Evolutionary conservation across 2,797 vertebrate genomes (phyloP).

Genomic region (Thalassophryne amazonica): DNA sequence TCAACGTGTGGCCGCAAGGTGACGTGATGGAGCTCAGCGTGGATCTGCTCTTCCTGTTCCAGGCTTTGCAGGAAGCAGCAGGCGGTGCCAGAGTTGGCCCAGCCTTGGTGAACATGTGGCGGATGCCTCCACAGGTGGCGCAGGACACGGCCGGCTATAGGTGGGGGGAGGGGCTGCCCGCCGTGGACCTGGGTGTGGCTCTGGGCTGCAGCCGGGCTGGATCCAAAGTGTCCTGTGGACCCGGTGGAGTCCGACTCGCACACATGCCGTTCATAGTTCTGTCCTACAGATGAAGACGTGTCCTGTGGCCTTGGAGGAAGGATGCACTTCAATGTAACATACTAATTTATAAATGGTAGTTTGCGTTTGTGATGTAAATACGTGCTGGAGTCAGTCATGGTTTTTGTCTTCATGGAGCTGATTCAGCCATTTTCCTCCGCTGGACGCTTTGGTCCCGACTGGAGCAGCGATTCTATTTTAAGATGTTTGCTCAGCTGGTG

Average conservation of each 20-base stretch:
- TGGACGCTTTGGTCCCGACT: background rate
- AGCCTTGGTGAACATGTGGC: slow-evolving; percentile 55
- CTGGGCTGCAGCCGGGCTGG: slow-evolving; percentile 69
- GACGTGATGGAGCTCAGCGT: slow-evolving; percentile 68
- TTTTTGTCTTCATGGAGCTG: no score
- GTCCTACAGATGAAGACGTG: slow-evolving; percentile 62
- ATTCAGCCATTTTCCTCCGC: slow-evolving; percentile 42
- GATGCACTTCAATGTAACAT: slow-evolving; percentile 75
- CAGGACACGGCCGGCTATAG: slow-evolving; percentile 36
- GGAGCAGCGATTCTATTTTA: slow-evolving; percentile 22
- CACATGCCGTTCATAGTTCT: slow-evolving; percentile 79
- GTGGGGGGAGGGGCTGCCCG: slow-evolving; percentile 38
- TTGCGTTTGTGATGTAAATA: no score
- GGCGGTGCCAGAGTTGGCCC: slow-evolving; percentile 33
- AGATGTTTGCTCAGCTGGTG: slow-evolving; percentile 44
- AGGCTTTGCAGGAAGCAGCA: slow-evolving; percentile 61
- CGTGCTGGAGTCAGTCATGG: no score
- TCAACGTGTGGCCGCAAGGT: slow-evolving; percentile 51
- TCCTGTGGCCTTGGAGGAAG: slow-evolving; percentile 11
- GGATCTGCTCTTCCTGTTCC: slow-evolving; percentile 77
- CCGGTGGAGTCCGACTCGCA: slow-evolving; percentile 58
- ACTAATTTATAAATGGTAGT: slow-evolving; percentile 75
- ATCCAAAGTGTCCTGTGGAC: slow-evolving; percentile 53
- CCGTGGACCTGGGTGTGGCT: slow-evolving; percentile 65
- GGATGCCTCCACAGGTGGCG: slow-evolving; percentile 16